Evolutionary conservation across 2,797 vertebrate species (phyloP), one percentile per base, ranked within the genome.

Genomic region (Echeneis naucrates): DNA sequence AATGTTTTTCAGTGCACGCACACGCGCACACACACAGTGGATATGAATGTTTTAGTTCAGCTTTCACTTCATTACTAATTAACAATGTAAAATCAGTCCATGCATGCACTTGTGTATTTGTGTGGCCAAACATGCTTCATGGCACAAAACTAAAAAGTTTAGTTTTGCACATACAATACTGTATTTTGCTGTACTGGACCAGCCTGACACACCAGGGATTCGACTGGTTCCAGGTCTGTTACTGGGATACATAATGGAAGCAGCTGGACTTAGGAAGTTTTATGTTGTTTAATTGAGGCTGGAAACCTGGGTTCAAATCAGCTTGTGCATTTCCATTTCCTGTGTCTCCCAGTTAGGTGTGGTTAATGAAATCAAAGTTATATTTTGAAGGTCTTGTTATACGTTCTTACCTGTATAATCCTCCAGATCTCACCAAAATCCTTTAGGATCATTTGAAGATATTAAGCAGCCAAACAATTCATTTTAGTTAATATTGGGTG

Each of bases 31-130:
- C 38, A 70, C 33, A 62, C 50, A 66, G 69, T 86, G 71, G 75
- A 80, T 73, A 73, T 45, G 56, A 83, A 82, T 87, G 83, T 86
- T 87, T 90, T 72, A 79, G 76, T 82, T 83, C 66, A 78, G 68
- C 70, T 72, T 66, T 87, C 77, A 77, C 68, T 53, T 27, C 40
- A 21, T 51, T 33, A 62, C 55, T 77, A 63, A 77, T 67, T 59
- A 56, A 55, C 67, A 61, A 76, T 23, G 50, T 37, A 5, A 71
- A 78, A 75, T 77, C 68, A 56, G 42, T 68, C 66, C 68, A 44
- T 83, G 91, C 88, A 89, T 90, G 88, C 77, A 73, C 56, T 45
- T 75, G 59, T 83, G 52, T 84, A 57, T 79, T 80, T 78, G 37
- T 77, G 69, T 71, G 70, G 45, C 66, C 59, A 57, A 59, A 38